Percentiles rank a stretch among this genome's conserved stretches.
Evolutionary conservation across 2,797 vertebrate species (phyloP).

Genomic region (Gymnoscopelus microlampas): DNA sequence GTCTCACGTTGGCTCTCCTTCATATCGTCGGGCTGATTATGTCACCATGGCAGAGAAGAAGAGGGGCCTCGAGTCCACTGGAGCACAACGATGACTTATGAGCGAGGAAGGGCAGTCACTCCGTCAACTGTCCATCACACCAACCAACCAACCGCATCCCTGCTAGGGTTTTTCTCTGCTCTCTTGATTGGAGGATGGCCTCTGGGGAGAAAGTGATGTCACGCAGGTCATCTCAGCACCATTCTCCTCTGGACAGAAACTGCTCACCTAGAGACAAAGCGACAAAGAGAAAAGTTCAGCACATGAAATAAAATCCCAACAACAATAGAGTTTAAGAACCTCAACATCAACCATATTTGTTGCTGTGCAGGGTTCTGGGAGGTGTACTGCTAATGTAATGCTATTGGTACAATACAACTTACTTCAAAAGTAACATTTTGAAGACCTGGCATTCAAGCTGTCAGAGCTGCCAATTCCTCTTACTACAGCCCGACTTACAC

Average conservation of each 20-base stretch:
- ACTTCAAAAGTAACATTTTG: slow-evolving; percentile 36
- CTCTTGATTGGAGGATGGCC: slow-evolving; percentile 61
- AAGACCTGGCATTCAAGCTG: slow-evolving; percentile 66
- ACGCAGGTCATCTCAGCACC: slow-evolving; percentile 69
- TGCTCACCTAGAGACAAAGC: slow-evolving; percentile 58
- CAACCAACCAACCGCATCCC: slow-evolving; percentile 60
- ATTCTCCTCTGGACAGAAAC: slow-evolving; percentile 49
- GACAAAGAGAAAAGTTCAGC: slow-evolving; percentile 16
- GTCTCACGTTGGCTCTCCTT: slow-evolving; percentile 74
- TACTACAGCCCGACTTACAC: neutral
- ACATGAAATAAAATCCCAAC: slow-evolving; percentile 21
- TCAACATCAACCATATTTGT: slow-evolving; percentile 42
- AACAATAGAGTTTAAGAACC: slow-evolving; percentile 20
- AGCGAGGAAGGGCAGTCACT: slow-evolving; percentile 38
- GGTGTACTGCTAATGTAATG: slow-evolving; percentile 33
- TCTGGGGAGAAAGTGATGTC: slow-evolving; percentile 61
- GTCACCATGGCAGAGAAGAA: slow-evolving; percentile 86
- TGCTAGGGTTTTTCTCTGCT: slow-evolving; percentile 12
- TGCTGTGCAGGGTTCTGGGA: slow-evolving; percentile 66
- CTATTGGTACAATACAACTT: slow-evolving; percentile 61
- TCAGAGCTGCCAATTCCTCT: slow-evolving; percentile 55
- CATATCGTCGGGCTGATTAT: slow-evolving; percentile 77
- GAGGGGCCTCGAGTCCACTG: slow-evolving; percentile 63
- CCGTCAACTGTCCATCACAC: slow-evolving; percentile 73
- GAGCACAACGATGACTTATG: slow-evolving; percentile 40